A percentile compares a stretch with the other conserved stretches of the same genome.
Evolutionary conservation across 1,140 invertebrate species (phyloP).

Genomic region (Bombus waltoni): DNA sequence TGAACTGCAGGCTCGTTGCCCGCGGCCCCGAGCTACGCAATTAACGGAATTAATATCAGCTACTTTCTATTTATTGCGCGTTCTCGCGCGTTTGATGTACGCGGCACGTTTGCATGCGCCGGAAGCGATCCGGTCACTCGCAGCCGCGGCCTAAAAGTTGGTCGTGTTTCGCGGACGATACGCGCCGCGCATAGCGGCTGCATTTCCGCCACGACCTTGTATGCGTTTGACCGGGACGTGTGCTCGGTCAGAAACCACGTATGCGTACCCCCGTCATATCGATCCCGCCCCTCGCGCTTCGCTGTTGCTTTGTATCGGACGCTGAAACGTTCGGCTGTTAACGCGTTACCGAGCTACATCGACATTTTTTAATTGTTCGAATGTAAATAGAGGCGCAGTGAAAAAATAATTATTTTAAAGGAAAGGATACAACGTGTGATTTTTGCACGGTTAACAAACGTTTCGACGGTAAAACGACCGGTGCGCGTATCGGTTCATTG

Average conservation of each 20-base stretch:
- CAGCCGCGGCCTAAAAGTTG: constrained; percentile 18
- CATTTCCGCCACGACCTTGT: constrained; percentile 80
- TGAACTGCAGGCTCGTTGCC: constrained; percentile 36
- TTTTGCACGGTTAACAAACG: not conserved
- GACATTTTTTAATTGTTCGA: not conserved
- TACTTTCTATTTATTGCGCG: constrained; percentile 73
- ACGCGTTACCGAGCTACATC: not conserved
- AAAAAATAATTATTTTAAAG: not conserved
- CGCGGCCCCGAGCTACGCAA: constrained; percentile 70
- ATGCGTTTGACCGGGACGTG: constrained; percentile 73
- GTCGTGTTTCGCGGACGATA: not conserved
- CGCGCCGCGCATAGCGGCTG: constrained; percentile 70
- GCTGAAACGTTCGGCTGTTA: not conserved
- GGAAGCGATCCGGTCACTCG: not conserved
- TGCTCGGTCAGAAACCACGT: constrained; percentile 66
- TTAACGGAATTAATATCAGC: constrained; percentile 80
- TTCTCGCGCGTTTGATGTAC: constrained; percentile 76
- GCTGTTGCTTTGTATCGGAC: constrained; percentile 13
- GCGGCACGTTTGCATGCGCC: constrained; percentile 45
- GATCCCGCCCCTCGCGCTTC: constrained; percentile 47
- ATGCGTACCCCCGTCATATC: constrained; percentile 69
- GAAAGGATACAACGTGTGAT: not conserved
- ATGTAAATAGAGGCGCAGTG: not conserved
- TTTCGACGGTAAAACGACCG: too few relatives aligned
- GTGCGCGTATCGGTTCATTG: too few relatives aligned